Percentiles rank a stretch among this genome's conserved stretches.
Conservation (phyloP, 2,888 invertebrate genomes). For the Smittia sp. region DNA sequence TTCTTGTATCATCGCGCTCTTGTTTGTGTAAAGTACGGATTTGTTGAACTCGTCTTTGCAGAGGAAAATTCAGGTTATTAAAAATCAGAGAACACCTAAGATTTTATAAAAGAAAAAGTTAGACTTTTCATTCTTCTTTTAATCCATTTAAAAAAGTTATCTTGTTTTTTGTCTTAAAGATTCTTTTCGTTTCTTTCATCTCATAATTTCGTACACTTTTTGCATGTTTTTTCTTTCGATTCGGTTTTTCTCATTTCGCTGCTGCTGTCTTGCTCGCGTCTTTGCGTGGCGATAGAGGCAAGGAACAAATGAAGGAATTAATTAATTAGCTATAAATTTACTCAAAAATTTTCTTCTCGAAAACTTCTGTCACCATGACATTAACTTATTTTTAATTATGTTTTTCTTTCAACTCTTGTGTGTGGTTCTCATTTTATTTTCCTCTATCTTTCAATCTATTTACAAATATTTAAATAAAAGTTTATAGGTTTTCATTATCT, state of each 20-base stretch:
- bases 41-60: neutral
- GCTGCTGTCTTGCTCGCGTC: neutral
- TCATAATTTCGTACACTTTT: constrained; percentile 30
- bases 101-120: constrained; percentile 21
- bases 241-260: neutral
- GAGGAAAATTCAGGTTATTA: constrained; percentile 2
- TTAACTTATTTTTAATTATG: constrained; percentile 40
- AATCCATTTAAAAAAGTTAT: constrained; percentile 29
- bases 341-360: constrained; percentile 24
- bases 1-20: neutral
- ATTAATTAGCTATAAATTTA: constrained; percentile 28
- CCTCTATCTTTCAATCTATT: constrained; percentile 31
- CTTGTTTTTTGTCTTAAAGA: constrained; percentile 5
- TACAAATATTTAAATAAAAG: constrained; percentile 32
- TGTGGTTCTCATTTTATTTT: constrained; percentile 20
- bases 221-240: constrained; percentile 3
- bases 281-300: constrained; percentile 36
- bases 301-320: constrained; percentile 32
- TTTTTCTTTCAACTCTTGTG: constrained; percentile 24
- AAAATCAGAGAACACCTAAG: constrained; percentile 19
- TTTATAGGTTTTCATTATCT: constrained; percentile 20
- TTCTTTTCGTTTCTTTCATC: neutral
- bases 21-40: constrained; percentile 13
- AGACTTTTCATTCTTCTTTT: constrained; percentile 18
- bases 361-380: constrained; percentile 39